A percentile compares a stretch with the other conserved stretches of the same genome.
Conservation (phyloP, 2,113 vertebrate species). For the Heteronetta atricapilla region DNA sequence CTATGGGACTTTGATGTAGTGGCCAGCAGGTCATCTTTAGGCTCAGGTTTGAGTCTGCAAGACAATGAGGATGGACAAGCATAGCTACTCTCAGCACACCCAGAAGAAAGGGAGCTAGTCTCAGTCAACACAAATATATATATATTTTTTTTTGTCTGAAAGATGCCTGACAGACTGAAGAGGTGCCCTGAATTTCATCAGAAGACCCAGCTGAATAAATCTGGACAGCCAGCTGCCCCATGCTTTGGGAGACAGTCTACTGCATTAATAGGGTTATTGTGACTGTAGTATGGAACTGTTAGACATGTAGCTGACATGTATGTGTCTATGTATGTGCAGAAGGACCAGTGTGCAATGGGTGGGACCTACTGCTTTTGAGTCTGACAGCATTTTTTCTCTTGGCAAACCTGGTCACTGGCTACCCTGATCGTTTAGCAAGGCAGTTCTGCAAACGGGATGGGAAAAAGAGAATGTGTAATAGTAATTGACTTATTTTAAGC, state of each 20-base stretch:
- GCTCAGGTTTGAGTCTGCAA: background rate
- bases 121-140: background rate
- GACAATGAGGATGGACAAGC: background rate
- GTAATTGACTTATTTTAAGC: background rate
- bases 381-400: background rate
- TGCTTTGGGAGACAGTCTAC: background rate
- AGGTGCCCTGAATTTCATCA: background rate
- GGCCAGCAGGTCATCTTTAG: background rate
- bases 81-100: background rate
- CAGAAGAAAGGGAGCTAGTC: background rate
- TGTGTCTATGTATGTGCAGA: fast-evolving
- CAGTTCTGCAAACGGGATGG: background rate
- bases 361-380: background rate
- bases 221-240: background rate
- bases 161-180: background rate
- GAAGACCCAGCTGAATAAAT: background rate
- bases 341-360: background rate
- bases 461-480: background rate
- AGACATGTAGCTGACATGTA: background rate
- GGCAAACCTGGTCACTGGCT: background rate
- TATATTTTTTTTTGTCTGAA: background rate
- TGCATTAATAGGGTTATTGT: background rate
- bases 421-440: fast-evolving
- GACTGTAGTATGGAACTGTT: background rate
- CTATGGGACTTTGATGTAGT: background rate